phyloP scores from a whole-genome alignment of 2,888 invertebrate genomes.

The Netelia fuscicornis region DNA sequence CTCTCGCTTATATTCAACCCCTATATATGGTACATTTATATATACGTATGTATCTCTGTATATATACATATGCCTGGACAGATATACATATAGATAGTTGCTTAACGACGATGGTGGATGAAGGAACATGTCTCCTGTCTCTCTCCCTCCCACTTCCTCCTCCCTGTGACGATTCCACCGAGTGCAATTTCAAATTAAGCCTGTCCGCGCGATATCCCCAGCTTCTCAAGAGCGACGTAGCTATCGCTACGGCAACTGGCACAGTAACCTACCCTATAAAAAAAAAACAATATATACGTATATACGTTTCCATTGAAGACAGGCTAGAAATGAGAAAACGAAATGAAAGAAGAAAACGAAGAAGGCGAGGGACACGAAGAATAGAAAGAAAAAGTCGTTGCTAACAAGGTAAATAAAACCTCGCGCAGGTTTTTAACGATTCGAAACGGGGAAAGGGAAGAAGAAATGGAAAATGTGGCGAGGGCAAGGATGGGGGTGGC shows the following conservation, averaged over 20 bases:
- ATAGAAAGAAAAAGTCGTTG: slow-evolving; percentile 13
- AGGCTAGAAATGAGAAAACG: neutral
- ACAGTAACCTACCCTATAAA: neutral
- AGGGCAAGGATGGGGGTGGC: neutral
- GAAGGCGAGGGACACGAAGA: neutral
- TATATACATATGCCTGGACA: neutral
- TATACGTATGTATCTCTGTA: neutral
- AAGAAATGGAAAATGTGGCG: neutral
- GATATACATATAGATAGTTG: slow-evolving; percentile 6
- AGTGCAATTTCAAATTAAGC: slow-evolving; percentile 67
- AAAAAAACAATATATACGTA: neutral
- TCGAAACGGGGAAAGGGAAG: slow-evolving; percentile 24
- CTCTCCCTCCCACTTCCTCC: neutral
- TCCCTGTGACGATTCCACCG: slow-evolving; percentile 36
- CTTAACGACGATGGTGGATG: slow-evolving; percentile 16
- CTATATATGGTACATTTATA: neutral
- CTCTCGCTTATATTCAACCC: slow-evolving; percentile 49
- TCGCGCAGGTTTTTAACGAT: slow-evolving; percentile 52
- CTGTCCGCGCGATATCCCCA: slow-evolving; percentile 43
- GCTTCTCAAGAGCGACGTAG: slow-evolving; percentile 17
- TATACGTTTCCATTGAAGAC: neutral
- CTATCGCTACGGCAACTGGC: neutral
- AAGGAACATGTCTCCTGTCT: slow-evolving; percentile 17
- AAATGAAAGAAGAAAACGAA: slow-evolving; percentile 2
- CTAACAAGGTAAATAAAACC: slow-evolving; percentile 55